A percentile compares a stretch with the other conserved stretches of the same genome.
These are phyloP conservation scores for Chloromyia formosa DNA, from an alignment of 2,888 invertebrate genomes.

Conservation along the genomic window DNA sequence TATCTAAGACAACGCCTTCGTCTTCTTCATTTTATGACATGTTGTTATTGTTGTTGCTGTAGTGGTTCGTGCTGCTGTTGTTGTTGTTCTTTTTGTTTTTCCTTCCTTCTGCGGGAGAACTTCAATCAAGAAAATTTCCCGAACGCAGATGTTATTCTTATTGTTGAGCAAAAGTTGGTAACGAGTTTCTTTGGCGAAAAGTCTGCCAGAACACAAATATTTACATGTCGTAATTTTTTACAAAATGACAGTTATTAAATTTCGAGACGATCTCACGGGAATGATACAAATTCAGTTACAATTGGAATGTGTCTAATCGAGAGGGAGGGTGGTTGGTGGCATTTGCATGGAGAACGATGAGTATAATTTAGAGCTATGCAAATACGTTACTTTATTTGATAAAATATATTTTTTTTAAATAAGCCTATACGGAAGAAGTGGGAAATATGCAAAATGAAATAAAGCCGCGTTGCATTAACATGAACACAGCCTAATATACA, in stretches of 20 bases:
- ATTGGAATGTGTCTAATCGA: neutral
- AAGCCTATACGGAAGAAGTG: no score
- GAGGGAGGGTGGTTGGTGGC: no score
- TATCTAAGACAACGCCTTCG: conserved; percentile 6
- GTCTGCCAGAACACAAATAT: conserved; percentile 35
- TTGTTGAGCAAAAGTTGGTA: conserved; percentile 35
- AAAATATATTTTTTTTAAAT: no score
- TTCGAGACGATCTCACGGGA: neutral
- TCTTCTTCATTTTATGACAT: conserved; percentile 38
- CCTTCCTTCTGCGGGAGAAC: neutral
- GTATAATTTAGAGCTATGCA: no score
- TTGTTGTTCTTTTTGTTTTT: conserved; percentile 18
- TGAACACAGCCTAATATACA: no score
- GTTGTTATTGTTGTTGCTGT: conserved; percentile 31
- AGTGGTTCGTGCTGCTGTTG: neutral
- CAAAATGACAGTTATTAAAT: conserved; percentile 41
- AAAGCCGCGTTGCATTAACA: no score
- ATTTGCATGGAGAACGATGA: no score
- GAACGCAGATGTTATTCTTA: conserved; percentile 43
- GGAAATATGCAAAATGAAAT: no score
- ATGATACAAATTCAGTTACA: neutral
- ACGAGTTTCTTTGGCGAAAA: conserved; percentile 32
- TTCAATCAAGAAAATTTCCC: conserved; percentile 41
- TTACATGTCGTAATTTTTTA: conserved; percentile 42
- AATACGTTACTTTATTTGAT: no score